Evolutionary conservation across 2,797 vertebrate species (phyloP), one percentile per base, ranked within the genome.

Genomic region (Streptopelia turtur): DNA sequence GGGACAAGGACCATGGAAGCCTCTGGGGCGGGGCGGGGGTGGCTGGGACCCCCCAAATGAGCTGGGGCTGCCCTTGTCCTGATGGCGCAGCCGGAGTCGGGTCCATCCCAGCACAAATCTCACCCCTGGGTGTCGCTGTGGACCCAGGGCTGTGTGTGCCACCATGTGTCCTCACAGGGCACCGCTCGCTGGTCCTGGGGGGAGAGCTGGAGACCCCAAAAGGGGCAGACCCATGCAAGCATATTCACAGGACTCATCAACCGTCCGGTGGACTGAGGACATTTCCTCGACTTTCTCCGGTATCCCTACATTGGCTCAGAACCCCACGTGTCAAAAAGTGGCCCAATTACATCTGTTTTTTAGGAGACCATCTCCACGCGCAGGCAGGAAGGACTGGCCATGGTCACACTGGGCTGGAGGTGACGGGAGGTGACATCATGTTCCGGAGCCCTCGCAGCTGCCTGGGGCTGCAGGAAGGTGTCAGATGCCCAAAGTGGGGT

Each of bases 1-100:
- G 64, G 84, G 55, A 4, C 0, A 4, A 10, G 80, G 37, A 7
- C 7, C 1, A 0, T 2, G 9, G 78, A 2, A 52, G 20, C 43
- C 15, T 23, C 60, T 2, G 1, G 60, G 49, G 28, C 10, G 14
- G 50, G 59, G 77, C n/a, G 15, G 18, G 61, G 63, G 2, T 14
- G 68, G 70, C 16, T 10, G 53, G 45, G 49, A 75, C 18, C 24
- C 35, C 37, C 35, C 9, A 20, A 5, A 20, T 45, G 43, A 45
- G 43, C 43, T 45, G 18, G 60, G 70, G 56, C 2, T 10, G 33
- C 0, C 1, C 10, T 68, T 1, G 3, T 20, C 41, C 45, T 4
- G 0, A 1, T 2, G 2, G 2, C 11, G 3, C 50, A 4, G 17
- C 45, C 1, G 1, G 45, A 43, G 56, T 28, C 4, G 2, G 1